Conservation (phyloP, 2,888 invertebrate genomes). For the Pyrocoelia pectoralis region DNA sequence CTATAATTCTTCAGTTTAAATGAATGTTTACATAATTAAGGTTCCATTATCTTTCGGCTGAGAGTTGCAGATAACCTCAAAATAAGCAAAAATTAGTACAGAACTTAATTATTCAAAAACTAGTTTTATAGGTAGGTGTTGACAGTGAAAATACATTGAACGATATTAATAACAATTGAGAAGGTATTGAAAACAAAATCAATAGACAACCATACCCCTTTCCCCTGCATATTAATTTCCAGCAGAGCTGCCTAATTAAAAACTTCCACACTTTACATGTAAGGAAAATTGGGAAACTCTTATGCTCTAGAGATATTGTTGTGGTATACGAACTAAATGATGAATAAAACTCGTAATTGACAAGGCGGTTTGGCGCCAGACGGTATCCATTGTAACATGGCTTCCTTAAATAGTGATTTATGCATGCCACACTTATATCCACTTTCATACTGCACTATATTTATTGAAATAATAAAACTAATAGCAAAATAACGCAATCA, state of each 20-base stretch:
- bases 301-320: not conserved
- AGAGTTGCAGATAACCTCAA: too few relatives aligned
- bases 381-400: constrained; percentile 47
- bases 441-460: constrained; percentile 17
- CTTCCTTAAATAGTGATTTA: constrained; percentile 43
- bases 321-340: not conserved
- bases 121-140: too few relatives aligned
- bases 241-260: not conserved
- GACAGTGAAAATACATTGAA: not conserved
- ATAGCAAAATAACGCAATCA: constrained; percentile 46
- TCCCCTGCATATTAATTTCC: constrained; percentile 17
- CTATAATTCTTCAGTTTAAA: too few relatives aligned
- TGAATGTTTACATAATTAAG: too few relatives aligned
- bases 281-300: not conserved
- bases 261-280: not conserved
- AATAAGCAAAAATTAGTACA: too few relatives aligned
- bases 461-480: constrained; percentile 25
- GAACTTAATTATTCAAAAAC: too few relatives aligned
- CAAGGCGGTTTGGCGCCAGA: constrained; percentile 45
- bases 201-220: constrained; percentile 29
- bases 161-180: not conserved
- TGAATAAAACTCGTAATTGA: constrained; percentile 21
- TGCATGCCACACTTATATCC: constrained; percentile 16
- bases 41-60: too few relatives aligned
- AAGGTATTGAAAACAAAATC: constrained; percentile 29